Base-by-base conservation (phyloP, 2,888 invertebrate genomes). In the Entomobrya proxima region DNA sequence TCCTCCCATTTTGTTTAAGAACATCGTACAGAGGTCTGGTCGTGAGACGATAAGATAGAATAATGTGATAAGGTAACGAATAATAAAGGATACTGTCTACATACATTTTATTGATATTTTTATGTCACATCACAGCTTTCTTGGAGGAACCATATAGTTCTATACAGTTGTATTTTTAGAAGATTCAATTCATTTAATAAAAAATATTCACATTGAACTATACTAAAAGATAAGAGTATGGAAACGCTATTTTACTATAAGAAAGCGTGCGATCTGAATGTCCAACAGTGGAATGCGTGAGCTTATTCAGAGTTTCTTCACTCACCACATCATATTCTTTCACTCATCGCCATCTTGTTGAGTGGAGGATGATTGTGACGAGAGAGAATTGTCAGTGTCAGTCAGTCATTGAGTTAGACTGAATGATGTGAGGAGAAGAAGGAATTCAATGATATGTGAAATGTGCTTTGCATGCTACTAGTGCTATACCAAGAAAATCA, bases 331-430 rank as follows among this genome's bases (percentile, higher is more conserved):
- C 30, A 13, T 58, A 30, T 58, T 30, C 58, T 58, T 58, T 58
- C 58, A 27, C 13, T 58, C 58, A 58, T 58, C 58, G 58, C 13
- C 58, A 30, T 4, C 58, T 58, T 18, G 18, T 58, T 40, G 44
- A 21, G 40, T 24, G 2, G 4, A 21, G 21, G 67, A 44, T 11
- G 40, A 47, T 3, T 6, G 77, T 77, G 77, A 77, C 58, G 77
- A 77, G 77, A 40, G 77, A 58, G 61, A 40, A 77, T 58, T 77
- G 77, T 77, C 77, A 77, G 77, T 77, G 77, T 77, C 77, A 77
- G 77, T 77, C 77, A 77, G 40, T 61, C 77, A 77, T 77, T 77
- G 58, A 37, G 58, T 40, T 58, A 58, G 58, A 61, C 61, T 77
- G 77, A 77, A 40, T 58, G 77, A 77, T 77, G 61, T 77, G 40